Conservation (phyloP, 2,113 vertebrate species). For the Oceanites oceanicus region DNA sequence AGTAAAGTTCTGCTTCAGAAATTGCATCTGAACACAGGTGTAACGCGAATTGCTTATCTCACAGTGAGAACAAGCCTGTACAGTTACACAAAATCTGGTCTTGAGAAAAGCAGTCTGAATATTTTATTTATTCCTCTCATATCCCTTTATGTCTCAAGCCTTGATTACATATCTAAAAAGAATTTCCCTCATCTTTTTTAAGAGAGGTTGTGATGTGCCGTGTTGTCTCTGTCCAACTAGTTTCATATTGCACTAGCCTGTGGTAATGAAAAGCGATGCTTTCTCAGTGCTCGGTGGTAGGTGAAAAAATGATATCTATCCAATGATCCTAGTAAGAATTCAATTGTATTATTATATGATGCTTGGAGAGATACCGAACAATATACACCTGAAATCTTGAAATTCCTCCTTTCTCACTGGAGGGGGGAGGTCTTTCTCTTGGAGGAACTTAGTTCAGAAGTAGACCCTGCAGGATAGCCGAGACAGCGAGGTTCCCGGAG, state of each 20-base stretch:
- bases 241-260: not conserved
- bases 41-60: not conserved
- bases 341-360: not conserved
- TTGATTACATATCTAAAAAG: not conserved
- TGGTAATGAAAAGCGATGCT: not conserved
- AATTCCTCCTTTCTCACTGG: not conserved
- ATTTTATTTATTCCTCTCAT: conserved; percentile 29
- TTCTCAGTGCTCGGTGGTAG: not conserved
- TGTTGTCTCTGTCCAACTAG: not conserved
- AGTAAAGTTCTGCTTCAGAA: not conserved
- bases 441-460: not conserved
- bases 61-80: not conserved
- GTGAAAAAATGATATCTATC: not conserved
- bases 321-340: not conserved
- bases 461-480: not conserved
- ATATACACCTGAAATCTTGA: not conserved
- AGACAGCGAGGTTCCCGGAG: not conserved
- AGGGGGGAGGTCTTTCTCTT: not conserved
- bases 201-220: not conserved
- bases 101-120: conserved; percentile 18
- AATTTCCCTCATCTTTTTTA: not conserved
- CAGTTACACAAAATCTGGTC: not conserved
- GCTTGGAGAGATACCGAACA: not conserved
- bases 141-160: not conserved
- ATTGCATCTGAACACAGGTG: not conserved